Evolutionary conservation across 2,113 vertebrate genomes (phyloP).

Genomic region (Vombatus ursinus): DNA sequence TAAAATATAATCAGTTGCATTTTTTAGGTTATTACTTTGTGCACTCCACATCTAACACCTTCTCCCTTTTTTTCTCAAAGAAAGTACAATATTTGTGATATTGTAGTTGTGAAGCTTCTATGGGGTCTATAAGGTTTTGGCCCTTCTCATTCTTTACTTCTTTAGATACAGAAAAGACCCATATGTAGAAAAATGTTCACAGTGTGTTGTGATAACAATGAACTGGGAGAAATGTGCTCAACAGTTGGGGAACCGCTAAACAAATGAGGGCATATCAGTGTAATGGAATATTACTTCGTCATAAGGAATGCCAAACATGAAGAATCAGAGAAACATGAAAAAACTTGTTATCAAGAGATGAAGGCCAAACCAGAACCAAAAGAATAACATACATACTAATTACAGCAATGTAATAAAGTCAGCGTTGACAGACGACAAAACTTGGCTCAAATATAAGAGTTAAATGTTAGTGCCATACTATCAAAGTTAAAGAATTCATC

Average conservation of each 20-base stretch:
- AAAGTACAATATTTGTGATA: too few species aligned
- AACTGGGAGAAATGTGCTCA: not conserved
- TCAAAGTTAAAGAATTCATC: not conserved
- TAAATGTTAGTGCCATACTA: not conserved
- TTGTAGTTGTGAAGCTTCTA: too few species aligned
- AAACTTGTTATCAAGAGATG: not conserved
- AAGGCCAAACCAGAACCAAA: not conserved
- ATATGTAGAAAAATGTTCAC: too few species aligned
- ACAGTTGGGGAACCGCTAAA: not conserved
- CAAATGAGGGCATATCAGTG: not conserved
- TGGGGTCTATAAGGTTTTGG: too few species aligned
- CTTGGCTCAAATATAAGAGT: not conserved
- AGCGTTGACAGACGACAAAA: not conserved
- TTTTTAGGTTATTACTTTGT: too few species aligned
- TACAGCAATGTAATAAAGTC: not conserved
- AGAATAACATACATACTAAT: not conserved
- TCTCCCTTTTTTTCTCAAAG: too few species aligned
- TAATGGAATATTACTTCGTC: not conserved
- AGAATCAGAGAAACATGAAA: not conserved
- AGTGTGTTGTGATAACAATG: not conserved
- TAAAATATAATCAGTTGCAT: too few species aligned
- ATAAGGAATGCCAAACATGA: not conserved
- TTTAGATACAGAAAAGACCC: too few species aligned
- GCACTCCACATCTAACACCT: too few species aligned
- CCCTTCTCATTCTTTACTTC: too few species aligned